phyloP scores from a whole-genome alignment of 2,797 vertebrate genomes.

The Mormyrops boulengeri region DNA sequence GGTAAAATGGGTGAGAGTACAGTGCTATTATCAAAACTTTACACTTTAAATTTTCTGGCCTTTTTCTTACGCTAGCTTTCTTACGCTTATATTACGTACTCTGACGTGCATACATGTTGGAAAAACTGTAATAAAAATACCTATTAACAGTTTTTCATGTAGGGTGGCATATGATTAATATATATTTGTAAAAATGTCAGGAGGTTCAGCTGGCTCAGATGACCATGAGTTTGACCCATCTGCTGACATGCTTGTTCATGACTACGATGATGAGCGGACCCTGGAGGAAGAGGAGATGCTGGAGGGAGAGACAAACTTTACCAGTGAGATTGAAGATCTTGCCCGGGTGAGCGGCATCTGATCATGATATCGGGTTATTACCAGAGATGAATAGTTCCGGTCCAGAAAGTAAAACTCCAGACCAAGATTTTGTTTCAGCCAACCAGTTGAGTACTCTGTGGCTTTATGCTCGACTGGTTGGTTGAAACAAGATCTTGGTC shows the following conservation, averaged over 20 bases:
- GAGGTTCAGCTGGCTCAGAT: slow-evolving; percentile 81
- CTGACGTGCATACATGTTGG: background rate
- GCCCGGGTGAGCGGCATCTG: slow-evolving; percentile 70
- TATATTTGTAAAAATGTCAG: slow-evolving; percentile 43
- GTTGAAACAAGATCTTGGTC: background rate
- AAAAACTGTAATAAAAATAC: background rate
- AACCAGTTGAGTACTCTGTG: background rate
- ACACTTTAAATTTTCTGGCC: background rate
- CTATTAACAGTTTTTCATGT: background rate
- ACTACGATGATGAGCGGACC: slow-evolving; percentile 94
- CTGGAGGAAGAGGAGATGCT: slow-evolving; percentile 95
- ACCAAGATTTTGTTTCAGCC: background rate
- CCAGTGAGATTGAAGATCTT: slow-evolving; percentile 89
- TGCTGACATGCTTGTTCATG: slow-evolving; percentile 95
- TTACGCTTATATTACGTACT: background rate
- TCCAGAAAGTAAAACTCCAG: background rate
- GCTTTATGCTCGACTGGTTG: background rate
- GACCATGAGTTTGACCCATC: slow-evolving; percentile 96
- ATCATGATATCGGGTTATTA: background rate
- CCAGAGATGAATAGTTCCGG: background rate
- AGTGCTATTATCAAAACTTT: background rate
- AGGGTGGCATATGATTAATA: background rate
- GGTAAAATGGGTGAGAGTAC: background rate
- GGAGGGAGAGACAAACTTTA: slow-evolving; percentile 88
- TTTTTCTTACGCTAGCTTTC: background rate